Percentiles rank a stretch among this genome's conserved stretches.
Conservation (phyloP, 2,888 invertebrate species). For the Hirtodrosophila trivittata region DNA sequence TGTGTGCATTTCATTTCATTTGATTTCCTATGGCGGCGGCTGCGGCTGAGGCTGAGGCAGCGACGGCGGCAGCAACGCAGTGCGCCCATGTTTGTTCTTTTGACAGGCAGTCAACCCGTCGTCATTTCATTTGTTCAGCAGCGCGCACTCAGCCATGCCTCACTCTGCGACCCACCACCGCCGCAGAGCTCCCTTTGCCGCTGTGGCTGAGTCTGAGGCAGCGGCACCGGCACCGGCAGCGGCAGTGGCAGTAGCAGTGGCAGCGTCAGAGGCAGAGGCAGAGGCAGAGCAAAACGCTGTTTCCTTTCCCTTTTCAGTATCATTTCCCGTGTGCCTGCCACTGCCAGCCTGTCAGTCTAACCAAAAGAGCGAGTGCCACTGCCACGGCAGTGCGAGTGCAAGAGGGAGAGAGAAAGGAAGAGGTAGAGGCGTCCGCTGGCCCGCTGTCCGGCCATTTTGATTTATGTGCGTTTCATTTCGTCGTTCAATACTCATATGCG, state of each 20-base stretch:
- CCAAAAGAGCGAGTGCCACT: conserved; percentile 42
- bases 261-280: conserved; percentile 23
- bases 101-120: conserved; percentile 84
- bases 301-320: conserved; percentile 80
- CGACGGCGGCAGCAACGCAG: conserved; percentile 46
- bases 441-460: conserved; percentile 84
- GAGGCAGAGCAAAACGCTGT: conserved; percentile 72
- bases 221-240: conserved; percentile 16
- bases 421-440: conserved; percentile 55
- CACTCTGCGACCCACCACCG: conserved; percentile 49
- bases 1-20: conserved; percentile 80
- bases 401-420: background rate
- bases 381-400: conserved; percentile 15
- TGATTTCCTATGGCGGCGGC: conserved; percentile 76
- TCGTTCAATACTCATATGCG: conserved; percentile 83
- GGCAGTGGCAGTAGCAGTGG: conserved; percentile 21
- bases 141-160: conserved; percentile 74
- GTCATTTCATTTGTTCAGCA: conserved; percentile 82
- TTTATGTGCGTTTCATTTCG: conserved; percentile 83
- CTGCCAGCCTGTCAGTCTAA: conserved; percentile 74
- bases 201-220: conserved; percentile 11
- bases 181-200: conserved; percentile 39
- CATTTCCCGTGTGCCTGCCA: conserved; percentile 75
- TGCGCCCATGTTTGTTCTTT: conserved; percentile 83
- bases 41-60: conserved; percentile 27